Evolutionary conservation across 2,888 invertebrate species (phyloP).

Genomic region (Melinaea marsaeus): DNA sequence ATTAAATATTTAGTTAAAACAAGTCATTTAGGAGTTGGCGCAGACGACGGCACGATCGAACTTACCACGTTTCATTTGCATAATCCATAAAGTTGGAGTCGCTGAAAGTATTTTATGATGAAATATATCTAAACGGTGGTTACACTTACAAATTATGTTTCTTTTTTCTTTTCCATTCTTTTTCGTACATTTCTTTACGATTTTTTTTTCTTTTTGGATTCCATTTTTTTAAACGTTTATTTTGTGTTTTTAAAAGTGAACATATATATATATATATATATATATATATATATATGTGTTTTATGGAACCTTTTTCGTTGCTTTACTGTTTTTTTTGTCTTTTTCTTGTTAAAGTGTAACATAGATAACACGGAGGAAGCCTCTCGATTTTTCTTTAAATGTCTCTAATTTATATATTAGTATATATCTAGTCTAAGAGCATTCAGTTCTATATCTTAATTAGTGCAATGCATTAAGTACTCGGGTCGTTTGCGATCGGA

Average conservation of each 20-base stretch:
- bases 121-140: slow-evolving; percentile 1
- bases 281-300: too few relatives aligned
- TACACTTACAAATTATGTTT: neutral
- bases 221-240: too few relatives aligned
- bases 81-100: slow-evolving; percentile 22
- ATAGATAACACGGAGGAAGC: too few relatives aligned
- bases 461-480: slow-evolving; percentile 50
- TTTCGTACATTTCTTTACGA: too few relatives aligned
- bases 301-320: too few relatives aligned
- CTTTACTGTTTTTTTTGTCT: too few relatives aligned
- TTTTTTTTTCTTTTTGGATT: too few relatives aligned
- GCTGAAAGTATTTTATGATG: slow-evolving; percentile 16
- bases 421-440: slow-evolving; percentile 19
- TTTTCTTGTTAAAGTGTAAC: too few relatives aligned
- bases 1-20: slow-evolving; percentile 14
- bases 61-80: slow-evolving; percentile 22
- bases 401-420: neutral
- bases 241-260: too few relatives aligned
- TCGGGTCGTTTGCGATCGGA: slow-evolving; percentile 61
- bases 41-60: slow-evolving; percentile 28
- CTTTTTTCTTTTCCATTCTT: too few relatives aligned
- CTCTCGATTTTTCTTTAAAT: too few relatives aligned
- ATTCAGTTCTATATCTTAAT: slow-evolving; percentile 42
- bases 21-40: slow-evolving; percentile 18
- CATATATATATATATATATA: too few relatives aligned